Base-by-base conservation (phyloP, 2,888 invertebrate genomes). In the Strigamia crassipes region DNA sequence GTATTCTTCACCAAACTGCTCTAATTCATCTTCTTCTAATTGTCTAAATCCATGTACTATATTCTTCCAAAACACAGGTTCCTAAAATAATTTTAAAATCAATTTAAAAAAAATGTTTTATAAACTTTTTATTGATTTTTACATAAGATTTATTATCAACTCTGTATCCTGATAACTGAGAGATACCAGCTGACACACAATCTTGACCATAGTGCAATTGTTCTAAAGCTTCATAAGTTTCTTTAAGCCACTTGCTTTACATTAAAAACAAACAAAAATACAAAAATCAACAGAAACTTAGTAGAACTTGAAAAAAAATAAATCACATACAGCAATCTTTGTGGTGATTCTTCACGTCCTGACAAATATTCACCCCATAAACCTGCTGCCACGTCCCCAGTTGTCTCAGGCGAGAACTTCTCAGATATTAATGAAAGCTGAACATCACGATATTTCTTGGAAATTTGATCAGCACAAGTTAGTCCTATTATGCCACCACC, bases 401-500 rank as follows among this genome's bases (percentile, higher is more conserved):
- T 94, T 0, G 94, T 94, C 82, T 92, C 87, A 0, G 94, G 94
- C 18, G 92, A 90, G 83, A 93, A 91, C 27, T 90, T 88, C n/a
- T 92, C 91, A 0, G 93, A 90, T 82, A 93, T 89, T 51, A 94
- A 86, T 8, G 91, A 92, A 9, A 94, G 91, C 86, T 91, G 85
- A 15, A 86, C 85, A 82, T 88, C 84, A 27, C 90, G 90, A 84
- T 90, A 90, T 84, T 89, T 89, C 85, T 92, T 90, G 86, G 92
- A 91, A 61, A 94, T 90, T 86, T 90, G 90, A 0, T 93, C 87
- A 5, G 93, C 94, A 84, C 92, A 90, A 41, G 92, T 90, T 12
- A 93, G 87, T 0, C 95, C 95, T 80, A 92, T 91, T 0, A 94
- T 90, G 2, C 95, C 95, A 1, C 92, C 93, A 15, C 95, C 95